phyloP scores from a whole-genome alignment of 2,113 vertebrate species.

The Motacilla tschutschensis region DNA sequence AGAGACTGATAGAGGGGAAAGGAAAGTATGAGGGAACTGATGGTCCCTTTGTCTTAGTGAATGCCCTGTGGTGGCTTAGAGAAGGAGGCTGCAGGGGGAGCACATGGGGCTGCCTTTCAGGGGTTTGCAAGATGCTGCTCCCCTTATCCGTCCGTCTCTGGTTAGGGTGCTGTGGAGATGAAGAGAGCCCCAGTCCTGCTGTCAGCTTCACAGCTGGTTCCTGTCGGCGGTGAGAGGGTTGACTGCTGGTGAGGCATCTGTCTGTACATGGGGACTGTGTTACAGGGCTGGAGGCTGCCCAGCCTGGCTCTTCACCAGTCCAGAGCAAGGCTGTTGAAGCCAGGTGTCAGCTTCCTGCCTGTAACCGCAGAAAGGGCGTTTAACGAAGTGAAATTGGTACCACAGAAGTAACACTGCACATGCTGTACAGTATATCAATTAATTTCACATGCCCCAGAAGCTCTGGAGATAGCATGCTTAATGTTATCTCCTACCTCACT shows the following conservation, averaged over 20 bases:
- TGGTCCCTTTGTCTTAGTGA: not conserved
- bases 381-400: not conserved
- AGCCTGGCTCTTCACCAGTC: not conserved
- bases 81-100: not conserved
- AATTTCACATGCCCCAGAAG: not conserved
- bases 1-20: not conserved
- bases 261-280: not conserved
- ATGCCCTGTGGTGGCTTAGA: not conserved
- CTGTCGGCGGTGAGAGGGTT: fast-evolving
- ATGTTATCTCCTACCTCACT: not conserved
- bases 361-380: fast-evolving
- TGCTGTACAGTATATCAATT: not conserved
- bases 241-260: not conserved
- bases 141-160: not conserved
- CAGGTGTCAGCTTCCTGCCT: not conserved
- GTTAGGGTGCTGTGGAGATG: not conserved
- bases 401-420: fast-evolving
- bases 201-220: not conserved
- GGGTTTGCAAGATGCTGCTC: fast-evolving
- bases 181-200: not conserved
- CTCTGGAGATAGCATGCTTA: not conserved
- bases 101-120: fast-evolving
- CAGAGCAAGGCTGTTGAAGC: not conserved
- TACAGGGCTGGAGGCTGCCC: not conserved
- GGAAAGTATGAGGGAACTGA: not conserved